Conservation (phyloP, 1,140 invertebrate species). For the Eciton burchellii region DNA sequence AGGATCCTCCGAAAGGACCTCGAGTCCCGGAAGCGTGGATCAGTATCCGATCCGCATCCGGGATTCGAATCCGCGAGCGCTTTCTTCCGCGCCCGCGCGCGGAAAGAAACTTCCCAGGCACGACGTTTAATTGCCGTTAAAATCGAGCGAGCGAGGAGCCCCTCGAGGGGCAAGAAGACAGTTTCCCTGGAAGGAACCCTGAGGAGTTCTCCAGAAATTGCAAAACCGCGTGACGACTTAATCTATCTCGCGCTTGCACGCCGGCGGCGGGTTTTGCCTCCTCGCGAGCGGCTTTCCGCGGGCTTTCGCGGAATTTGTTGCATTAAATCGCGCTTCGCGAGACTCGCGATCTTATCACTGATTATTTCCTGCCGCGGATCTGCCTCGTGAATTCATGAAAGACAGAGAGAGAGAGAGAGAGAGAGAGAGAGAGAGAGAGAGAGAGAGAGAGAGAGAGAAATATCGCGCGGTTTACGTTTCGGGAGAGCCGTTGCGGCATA, state of each 20-base stretch:
- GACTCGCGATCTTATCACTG: background rate
- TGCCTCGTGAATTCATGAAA: too few relatives aligned
- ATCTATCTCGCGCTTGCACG: background rate
- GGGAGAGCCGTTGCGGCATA: too few relatives aligned
- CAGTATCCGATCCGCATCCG: background rate
- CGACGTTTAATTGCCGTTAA: constrained; percentile 34
- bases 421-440: too few relatives aligned
- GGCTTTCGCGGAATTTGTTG: constrained; percentile 12
- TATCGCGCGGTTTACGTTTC: too few relatives aligned
- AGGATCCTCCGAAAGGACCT: background rate
- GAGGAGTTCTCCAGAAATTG: constrained; percentile 32
- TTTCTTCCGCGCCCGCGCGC: background rate
- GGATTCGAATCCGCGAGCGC: background rate
- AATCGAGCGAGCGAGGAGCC: constrained; percentile 20
- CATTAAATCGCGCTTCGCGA: constrained; percentile 12
- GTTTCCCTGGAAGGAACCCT: background rate
- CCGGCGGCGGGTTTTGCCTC: background rate
- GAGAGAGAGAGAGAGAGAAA: too few relatives aligned
- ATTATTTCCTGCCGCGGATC: constrained; percentile 7
- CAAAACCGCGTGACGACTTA: constrained; percentile 1
- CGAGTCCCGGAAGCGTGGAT: background rate
- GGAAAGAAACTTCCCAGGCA: background rate
- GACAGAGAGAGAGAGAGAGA: too few relatives aligned
- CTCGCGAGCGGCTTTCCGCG: background rate
- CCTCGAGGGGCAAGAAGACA: constrained; percentile 31